Conservation (phyloP, 2,888 invertebrate species). For the Polyommatus iphigenia region DNA sequence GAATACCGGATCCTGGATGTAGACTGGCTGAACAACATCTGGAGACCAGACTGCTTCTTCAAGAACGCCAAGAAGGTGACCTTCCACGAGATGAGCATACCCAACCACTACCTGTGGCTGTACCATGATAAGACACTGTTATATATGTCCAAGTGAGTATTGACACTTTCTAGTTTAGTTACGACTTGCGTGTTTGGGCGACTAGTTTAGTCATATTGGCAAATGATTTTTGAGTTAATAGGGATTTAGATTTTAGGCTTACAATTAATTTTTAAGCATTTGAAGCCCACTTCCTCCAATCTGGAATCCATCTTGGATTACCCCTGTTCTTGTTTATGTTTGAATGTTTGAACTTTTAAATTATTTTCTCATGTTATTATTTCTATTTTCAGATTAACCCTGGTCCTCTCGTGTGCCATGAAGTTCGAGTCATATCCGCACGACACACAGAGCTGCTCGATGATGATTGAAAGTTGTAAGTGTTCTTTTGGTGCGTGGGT, state of each 20-base stretch:
- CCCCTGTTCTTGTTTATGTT: background rate
- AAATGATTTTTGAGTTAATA: no score
- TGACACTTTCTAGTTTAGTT: background rate
- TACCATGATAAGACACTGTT: conserved; percentile 95
- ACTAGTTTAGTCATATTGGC: no score
- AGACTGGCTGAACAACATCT: conserved; percentile 93
- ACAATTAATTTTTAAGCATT: no score
- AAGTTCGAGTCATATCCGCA: conserved; percentile 96
- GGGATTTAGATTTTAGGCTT: no score
- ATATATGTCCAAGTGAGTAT: conserved; percentile 93
- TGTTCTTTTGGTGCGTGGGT: background rate
- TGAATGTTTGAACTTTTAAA: conserved; percentile 38
- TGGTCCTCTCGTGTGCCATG: conserved; percentile 96
- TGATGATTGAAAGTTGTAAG: conserved; percentile 97
- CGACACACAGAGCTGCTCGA: conserved; percentile 95
- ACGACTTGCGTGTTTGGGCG: no score
- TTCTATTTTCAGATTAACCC: conserved; percentile 83
- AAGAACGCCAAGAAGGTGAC: conserved; percentile 97
- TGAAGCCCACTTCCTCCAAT: no score
- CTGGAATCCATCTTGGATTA: no score
- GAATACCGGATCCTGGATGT: conserved; percentile 94
- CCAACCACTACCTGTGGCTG: conserved; percentile 95
- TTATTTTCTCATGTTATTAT: background rate
- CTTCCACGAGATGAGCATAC: conserved; percentile 96
- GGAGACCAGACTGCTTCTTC: conserved; percentile 96